Conservation (phyloP, 2,113 vertebrate species). For the Kobus ellipsiprymnus region DNA sequence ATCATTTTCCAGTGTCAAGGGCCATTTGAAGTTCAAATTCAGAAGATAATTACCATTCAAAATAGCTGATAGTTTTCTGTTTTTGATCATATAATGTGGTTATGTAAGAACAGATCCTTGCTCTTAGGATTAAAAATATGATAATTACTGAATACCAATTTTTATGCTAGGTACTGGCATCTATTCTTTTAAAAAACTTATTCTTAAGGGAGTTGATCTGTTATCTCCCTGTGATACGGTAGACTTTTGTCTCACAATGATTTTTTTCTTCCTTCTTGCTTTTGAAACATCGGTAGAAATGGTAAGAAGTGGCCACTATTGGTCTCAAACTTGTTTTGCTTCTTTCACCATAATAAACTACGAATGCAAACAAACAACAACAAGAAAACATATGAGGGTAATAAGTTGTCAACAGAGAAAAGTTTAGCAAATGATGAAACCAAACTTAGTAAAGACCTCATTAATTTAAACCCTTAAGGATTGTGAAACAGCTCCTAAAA, state of each 20-base stretch:
- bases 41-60: neutral
- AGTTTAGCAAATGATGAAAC: neutral
- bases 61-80: neutral
- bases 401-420: neutral
- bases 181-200: neutral
- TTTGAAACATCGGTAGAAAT: conserved; percentile 6
- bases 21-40: neutral
- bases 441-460: neutral
- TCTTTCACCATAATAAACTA: neutral
- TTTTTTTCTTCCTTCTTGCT: neutral
- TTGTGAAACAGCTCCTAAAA: neutral
- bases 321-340: neutral
- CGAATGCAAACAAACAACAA: neutral
- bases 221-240: neutral
- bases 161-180: neutral
- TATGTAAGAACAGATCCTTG: neutral
- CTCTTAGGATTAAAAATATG: neutral
- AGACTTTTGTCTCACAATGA: neutral
- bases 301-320: neutral
- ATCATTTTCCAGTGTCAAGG: neutral
- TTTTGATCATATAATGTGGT: neutral
- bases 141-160: neutral
- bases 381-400: neutral
- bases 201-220: neutral
- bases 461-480: conserved; percentile 17